phyloP scores from a whole-genome alignment of 2,797 vertebrate species.

The Naso thynnoides region DNA sequence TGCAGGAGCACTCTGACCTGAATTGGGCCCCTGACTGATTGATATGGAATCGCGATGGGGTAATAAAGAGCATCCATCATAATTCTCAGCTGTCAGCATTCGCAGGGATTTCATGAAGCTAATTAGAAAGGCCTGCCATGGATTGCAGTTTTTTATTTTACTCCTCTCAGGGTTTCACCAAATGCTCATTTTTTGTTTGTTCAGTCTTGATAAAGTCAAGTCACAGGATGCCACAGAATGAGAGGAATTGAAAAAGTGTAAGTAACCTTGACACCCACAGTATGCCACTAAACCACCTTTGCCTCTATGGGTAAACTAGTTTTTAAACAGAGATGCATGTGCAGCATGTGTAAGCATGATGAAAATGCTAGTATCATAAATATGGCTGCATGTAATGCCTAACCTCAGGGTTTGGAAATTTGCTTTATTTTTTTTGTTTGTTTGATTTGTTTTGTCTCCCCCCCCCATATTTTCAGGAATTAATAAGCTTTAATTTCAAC shows the following conservation, averaged over 20 bases:
- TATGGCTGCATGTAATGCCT: neutral
- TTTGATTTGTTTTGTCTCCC: too few relatives aligned
- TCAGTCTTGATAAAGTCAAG: conserved; percentile 29
- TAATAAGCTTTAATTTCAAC: conserved; percentile 19
- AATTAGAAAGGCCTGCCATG: conserved; percentile 50
- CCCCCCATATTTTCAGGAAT: too few relatives aligned
- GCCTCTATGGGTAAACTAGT: too few relatives aligned
- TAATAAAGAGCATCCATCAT: conserved; percentile 66
- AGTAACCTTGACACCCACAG: neutral
- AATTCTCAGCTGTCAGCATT: conserved; percentile 56
- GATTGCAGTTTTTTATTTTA: conserved; percentile 42
- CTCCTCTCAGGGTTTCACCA: conserved; percentile 15
- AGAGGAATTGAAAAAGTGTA: conserved; percentile 10
- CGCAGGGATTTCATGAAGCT: conserved; percentile 43
- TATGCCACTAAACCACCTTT: too few relatives aligned
- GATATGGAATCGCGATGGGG: conserved; percentile 44
- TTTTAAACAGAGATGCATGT: too few relatives aligned
- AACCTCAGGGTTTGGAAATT: neutral
- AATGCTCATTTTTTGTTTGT: conserved; percentile 24
- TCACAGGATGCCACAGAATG: neutral
- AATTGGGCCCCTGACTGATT: conserved; percentile 54
- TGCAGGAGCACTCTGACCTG: conserved; percentile 46
- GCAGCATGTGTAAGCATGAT: too few relatives aligned
- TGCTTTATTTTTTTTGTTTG: conserved; percentile 6
- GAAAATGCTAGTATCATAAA: too few relatives aligned